Evolutionary conservation across 1,140 invertebrate genomes (phyloP).

Genomic region (Ladona fulva): DNA sequence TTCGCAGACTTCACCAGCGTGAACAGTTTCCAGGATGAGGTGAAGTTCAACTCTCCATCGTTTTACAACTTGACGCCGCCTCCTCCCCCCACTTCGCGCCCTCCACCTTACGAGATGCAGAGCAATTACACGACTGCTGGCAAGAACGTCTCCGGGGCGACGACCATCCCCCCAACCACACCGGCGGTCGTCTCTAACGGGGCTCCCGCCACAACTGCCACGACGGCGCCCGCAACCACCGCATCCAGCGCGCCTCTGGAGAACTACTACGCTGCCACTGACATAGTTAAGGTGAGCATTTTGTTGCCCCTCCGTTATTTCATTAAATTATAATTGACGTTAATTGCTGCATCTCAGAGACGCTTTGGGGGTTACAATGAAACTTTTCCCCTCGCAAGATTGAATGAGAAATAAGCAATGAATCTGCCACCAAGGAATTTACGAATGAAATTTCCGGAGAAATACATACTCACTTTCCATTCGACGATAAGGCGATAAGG

Average conservation of each 20-base stretch:
- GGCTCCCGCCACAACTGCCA: background rate
- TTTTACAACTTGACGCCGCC: conserved; percentile 39
- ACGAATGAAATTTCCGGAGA: too few species aligned
- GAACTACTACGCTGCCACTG: conserved; percentile 59
- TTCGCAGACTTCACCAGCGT: conserved; percentile 43
- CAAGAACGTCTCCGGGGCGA: conserved; percentile 27
- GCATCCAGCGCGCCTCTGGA: conserved; percentile 41
- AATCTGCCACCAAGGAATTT: too few species aligned
- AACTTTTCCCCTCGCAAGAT: too few species aligned
- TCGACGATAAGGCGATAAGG: too few species aligned
- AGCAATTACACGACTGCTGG: conserved; percentile 11
- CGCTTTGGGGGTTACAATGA: too few species aligned
- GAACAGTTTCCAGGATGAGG: conserved; percentile 41
- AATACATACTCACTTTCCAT: too few species aligned
- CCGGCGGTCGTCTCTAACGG: conserved; percentile 22
- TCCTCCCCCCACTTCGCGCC: conserved; percentile 17
- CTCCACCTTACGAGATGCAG: conserved; percentile 16
- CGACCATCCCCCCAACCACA: conserved; percentile 21
- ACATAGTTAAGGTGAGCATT: conserved; percentile 53
- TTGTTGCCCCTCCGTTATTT: too few species aligned
- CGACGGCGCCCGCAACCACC: conserved; percentile 27
- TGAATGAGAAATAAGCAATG: too few species aligned
- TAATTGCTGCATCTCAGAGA: too few species aligned
- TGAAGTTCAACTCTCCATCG: conserved; percentile 40
- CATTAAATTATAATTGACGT: too few species aligned